Evolutionary conservation across 2,797 vertebrate genomes (phyloP), one percentile per base, ranked within the genome.

Genomic region (Premnoplex brunnescens): DNA sequence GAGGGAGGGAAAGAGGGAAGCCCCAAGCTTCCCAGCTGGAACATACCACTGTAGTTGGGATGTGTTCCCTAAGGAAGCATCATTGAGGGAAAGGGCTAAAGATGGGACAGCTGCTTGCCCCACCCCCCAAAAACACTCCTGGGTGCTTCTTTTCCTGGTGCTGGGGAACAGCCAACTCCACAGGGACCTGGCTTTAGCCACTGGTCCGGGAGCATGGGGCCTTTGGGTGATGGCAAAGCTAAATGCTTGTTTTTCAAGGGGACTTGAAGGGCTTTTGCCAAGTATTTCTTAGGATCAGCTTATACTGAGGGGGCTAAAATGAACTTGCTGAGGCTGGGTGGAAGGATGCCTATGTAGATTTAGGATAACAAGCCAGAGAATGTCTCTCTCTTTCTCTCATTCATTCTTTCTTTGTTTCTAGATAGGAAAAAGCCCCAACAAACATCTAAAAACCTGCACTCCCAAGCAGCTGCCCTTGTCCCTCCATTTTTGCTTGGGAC

Each of bases 371-470:
- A 89, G 77, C 91, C 77, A 89, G 79, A 79, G 92, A 79, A 82
- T 91, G 22, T 93, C 18, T 95, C 10, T 74, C 39, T 86, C 19
- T 88, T 54, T 85, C 60, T 88, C 64, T 75, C 51, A 55, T 51
- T 91, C 39, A 58, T 72, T 93, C 71, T 54, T 82, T 84, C 54
- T 89, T 66, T 77, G 30, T 85, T 85, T 85, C 56, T 93, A 89
- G 90, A 79, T 93, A 97, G 91, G 46, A 88, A 94, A 96, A 51
- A 55, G 27, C 5, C 2, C 23, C 58, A 91, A 85, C 36, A 52
- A 62, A 68, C 91, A 91, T 94, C 85, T 96, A 94, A 97, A 97
- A 97, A 95, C 81, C 88, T 91, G 89, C 24, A 14, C 89, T 95
- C 88, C 85, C 92, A 93, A 89, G 93, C 91, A 92, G 95, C 76